These are phyloP conservation scores for Fragum whitleyi DNA, from an alignment of 2,888 invertebrate genomes.

Conservation along the genomic window DNA sequence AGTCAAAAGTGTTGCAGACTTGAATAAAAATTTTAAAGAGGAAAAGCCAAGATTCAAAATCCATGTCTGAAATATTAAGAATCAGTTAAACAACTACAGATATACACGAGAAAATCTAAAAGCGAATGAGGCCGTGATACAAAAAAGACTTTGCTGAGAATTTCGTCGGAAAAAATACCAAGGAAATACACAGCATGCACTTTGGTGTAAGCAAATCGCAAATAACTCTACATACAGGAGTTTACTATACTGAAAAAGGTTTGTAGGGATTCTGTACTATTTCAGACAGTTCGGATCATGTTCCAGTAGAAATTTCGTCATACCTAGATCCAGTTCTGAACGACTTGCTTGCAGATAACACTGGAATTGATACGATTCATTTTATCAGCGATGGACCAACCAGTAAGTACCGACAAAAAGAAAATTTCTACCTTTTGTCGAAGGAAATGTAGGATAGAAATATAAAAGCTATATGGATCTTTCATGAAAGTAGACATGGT, in stretches of 20 bases:
- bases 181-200: slow-evolving; percentile 58
- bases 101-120: slow-evolving; percentile 18
- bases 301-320: slow-evolving; percentile 83
- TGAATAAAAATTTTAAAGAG: no score
- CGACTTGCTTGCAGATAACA: slow-evolving; percentile 40
- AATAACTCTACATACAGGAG: slow-evolving; percentile 58
- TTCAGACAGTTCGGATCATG: slow-evolving; percentile 80
- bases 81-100: slow-evolving; percentile 46
- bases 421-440: slow-evolving; percentile 81
- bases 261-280: slow-evolving; percentile 75
- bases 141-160: slow-evolving; percentile 53
- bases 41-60: no score
- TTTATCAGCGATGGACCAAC: slow-evolving; percentile 77
- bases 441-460: slow-evolving; percentile 43
- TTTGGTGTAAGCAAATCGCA: slow-evolving; percentile 56
- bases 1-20: no score
- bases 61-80: no score
- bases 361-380: slow-evolving; percentile 46
- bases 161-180: slow-evolving; percentile 42
- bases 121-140: slow-evolving; percentile 29
- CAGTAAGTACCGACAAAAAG: slow-evolving; percentile 83
- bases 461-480: slow-evolving; percentile 77
- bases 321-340: slow-evolving; percentile 80
- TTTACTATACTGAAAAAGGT: slow-evolving; percentile 15
- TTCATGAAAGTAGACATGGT: slow-evolving; percentile 81